Evolutionary conservation across 2,797 vertebrate species (phyloP).

Genomic region (Platalea minor): DNA sequence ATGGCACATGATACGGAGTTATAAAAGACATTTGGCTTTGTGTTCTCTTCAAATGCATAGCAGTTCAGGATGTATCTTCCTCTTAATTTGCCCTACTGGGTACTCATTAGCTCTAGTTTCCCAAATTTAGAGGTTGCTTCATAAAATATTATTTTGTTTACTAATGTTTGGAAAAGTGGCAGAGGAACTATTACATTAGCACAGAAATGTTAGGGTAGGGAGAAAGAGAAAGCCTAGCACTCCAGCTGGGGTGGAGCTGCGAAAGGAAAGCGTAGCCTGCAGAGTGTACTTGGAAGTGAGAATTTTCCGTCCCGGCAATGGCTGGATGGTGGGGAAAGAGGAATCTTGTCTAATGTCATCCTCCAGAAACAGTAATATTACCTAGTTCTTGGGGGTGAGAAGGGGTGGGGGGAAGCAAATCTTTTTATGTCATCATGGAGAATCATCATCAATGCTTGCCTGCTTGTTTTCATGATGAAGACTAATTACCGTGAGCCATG

Average conservation of each 20-base stretch:
- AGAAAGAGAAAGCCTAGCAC: not conserved
- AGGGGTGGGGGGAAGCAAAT: not conserved
- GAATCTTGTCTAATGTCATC: not conserved
- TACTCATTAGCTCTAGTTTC: constrained; percentile 44
- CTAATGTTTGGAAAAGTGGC: constrained; percentile 44
- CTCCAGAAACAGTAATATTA: not conserved
- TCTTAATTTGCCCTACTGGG: constrained; percentile 2
- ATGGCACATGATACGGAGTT: not conserved
- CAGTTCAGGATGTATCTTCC: not conserved
- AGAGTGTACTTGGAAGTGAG: rapidly evolving
- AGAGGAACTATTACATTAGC: constrained; percentile 18
- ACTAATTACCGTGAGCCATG: not conserved
- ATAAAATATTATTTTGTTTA: constrained; percentile 66
- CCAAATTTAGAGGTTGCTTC: constrained; percentile 49
- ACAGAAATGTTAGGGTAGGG: not conserved
- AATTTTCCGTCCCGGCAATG: not conserved
- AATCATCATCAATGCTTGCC: not conserved
- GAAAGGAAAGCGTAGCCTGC: not conserved
- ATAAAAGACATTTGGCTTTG: not conserved
- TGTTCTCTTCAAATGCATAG: not conserved
- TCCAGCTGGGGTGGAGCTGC: not conserved
- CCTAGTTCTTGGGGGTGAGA: not conserved
- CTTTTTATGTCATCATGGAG: not conserved
- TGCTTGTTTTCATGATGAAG: not conserved
- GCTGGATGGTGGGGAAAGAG: not conserved